phyloP scores from a whole-genome alignment of 2,113 vertebrate species.

The Azemiops feae region DNA sequence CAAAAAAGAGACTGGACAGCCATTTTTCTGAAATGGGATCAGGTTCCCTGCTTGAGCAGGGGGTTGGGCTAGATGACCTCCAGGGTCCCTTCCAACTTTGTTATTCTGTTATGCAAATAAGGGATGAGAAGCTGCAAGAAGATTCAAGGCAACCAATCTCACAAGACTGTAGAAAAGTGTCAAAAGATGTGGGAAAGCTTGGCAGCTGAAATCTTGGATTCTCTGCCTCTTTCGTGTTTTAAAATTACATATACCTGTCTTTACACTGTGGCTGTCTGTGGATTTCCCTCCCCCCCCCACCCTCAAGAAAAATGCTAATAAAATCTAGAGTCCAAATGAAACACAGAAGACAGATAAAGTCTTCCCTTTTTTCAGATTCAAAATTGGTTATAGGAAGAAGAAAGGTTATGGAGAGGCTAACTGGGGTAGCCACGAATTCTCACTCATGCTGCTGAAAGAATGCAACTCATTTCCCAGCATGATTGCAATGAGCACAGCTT shows the following conservation, averaged over 20 bases:
- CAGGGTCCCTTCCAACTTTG: no score
- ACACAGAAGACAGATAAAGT: not conserved
- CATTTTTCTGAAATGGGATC: no score
- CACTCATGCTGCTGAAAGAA: not conserved
- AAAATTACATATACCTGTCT: not conserved
- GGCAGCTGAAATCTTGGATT: not conserved
- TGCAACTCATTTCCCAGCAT: not conserved
- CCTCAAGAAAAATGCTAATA: not conserved
- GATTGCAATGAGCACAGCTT: not conserved
- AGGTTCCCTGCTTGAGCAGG: no score
- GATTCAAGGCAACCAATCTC: not conserved
- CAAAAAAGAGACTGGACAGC: no score
- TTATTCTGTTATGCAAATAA: not conserved
- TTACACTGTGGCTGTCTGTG: not conserved
- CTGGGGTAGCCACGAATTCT: not conserved
- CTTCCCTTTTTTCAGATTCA: not conserved
- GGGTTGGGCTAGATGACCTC: no score
- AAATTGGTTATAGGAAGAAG: not conserved
- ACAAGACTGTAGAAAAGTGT: no score
- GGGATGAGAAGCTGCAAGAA: no score
- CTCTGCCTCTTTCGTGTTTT: not conserved
- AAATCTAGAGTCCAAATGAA: not conserved
- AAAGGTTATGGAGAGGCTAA: not conserved
- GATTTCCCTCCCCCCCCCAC: not conserved
- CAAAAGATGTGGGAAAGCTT: not conserved